Percentiles rank a stretch among this genome's conserved stretches.
Conservation (phyloP, 1,140 invertebrate species). For the Rhopalosiphum maidis region DNA sequence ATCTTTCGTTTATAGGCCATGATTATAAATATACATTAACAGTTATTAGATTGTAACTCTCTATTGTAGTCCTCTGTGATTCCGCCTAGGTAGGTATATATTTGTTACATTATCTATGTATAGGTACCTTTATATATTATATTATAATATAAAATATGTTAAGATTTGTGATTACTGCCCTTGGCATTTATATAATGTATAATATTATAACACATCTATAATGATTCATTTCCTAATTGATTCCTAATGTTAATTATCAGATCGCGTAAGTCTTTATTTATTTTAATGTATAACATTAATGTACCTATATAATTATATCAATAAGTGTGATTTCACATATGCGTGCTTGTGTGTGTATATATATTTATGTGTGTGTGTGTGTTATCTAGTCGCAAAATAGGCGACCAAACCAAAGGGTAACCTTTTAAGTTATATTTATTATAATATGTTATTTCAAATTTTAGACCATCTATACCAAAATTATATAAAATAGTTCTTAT, state of each 20-base stretch:
- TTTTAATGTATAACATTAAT: conserved; percentile 6
- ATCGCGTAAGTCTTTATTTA: conserved; percentile 3
- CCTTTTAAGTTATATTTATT: background rate
- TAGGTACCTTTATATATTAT: background rate
- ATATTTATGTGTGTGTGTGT: background rate
- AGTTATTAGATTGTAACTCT: background rate
- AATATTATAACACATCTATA: background rate
- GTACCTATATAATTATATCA: background rate
- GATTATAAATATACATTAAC: background rate
- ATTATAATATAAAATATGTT: background rate
- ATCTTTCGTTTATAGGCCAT: background rate
- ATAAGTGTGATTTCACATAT: background rate
- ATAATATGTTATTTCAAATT: conserved; percentile 31
- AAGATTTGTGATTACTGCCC: conserved; percentile 16
- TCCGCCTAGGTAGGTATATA: background rate
- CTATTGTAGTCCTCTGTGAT: background rate
- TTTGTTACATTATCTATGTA: background rate
- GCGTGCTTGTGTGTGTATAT: background rate
- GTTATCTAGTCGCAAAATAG: conserved; percentile 50
- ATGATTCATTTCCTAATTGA: conserved; percentile 10
- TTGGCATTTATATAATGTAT: background rate
- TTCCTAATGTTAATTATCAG: conserved; percentile 30
- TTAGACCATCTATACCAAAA: conserved; percentile 6
- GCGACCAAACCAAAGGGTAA: conserved; percentile 55
- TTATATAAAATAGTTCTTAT: background rate